A percentile compares a stretch with the other conserved stretches of the same genome.
These are phyloP conservation scores for Parasteatoda tepidariorum DNA, from an alignment of 1,140 invertebrate species.

Conservation along the genomic window DNA sequence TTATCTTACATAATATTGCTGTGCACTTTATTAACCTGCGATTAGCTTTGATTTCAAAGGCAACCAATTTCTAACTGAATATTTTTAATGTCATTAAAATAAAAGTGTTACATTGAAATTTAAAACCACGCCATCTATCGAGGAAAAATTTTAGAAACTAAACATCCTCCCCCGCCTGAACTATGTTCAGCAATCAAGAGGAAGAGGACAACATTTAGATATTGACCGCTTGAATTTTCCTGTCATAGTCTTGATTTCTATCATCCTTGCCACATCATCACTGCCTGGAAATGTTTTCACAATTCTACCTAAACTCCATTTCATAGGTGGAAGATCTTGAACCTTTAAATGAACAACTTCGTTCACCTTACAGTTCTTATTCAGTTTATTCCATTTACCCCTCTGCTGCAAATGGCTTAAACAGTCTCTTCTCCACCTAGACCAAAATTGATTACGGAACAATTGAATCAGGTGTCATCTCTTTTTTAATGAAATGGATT, in stretches of 20 bases:
- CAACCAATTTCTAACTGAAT: no score
- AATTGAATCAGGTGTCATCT: slow-evolving; percentile 30
- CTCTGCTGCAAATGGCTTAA: slow-evolving; percentile 37
- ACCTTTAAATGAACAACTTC: slow-evolving; percentile 11
- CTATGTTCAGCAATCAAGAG: no score
- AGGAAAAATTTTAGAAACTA: no score
- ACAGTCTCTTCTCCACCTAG: slow-evolving; percentile 44
- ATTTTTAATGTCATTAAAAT: no score
- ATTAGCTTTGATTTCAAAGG: no score
- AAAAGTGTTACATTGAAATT: no score
- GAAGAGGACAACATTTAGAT: slow-evolving; percentile 32
- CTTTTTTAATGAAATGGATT: background rate
- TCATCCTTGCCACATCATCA: background rate
- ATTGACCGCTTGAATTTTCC: background rate
- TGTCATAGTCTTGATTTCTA: background rate
- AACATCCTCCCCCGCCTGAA: no score
- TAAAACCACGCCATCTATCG: no score
- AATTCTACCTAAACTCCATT: slow-evolving; percentile 2
- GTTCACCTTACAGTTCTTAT: slow-evolving; percentile 18
- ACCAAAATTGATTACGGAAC: slow-evolving; percentile 17
- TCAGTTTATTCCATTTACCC: slow-evolving; percentile 2
- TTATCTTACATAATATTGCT: no score
- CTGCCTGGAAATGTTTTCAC: background rate
- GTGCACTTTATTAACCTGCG: no score
- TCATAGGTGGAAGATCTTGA: background rate